phyloP scores from a whole-genome alignment of 2,797 vertebrate genomes.

The Manis pentadactyla region DNA sequence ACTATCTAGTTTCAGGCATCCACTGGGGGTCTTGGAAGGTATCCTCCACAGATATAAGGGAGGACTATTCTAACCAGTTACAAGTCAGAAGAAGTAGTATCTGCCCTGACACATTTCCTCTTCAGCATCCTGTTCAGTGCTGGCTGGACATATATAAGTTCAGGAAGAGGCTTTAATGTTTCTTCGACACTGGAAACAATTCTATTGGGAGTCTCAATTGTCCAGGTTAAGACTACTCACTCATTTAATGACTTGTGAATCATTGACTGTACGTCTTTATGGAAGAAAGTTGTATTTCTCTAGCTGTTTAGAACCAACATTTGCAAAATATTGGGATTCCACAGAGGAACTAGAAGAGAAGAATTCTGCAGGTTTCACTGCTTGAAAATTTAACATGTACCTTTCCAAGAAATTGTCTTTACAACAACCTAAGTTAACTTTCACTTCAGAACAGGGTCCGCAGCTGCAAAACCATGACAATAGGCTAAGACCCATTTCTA shows the following conservation, averaged over 20 bases:
- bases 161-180: not conserved
- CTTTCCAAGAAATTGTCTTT: conserved; percentile 45
- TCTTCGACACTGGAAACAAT: conserved; percentile 13
- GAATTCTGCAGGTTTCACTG: conserved; percentile 21
- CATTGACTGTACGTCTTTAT: not conserved
- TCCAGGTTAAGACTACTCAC: not conserved
- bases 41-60: not conserved
- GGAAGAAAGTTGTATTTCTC: not conserved
- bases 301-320: conserved; percentile 24
- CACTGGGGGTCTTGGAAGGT: not conserved
- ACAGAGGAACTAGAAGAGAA: conserved; percentile 1
- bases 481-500: not conserved
- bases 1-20: not conserved
- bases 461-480: not conserved
- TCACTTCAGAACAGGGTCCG: not conserved
- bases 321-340: conserved; percentile 47
- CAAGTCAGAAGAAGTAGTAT: conserved; percentile 1
- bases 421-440: not conserved
- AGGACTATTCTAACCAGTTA: not conserved
- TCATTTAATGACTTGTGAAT: not conserved
- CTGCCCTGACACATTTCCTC: conserved; percentile 44
- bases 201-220: not conserved
- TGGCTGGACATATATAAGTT: not conserved
- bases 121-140: not conserved
- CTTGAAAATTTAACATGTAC: conserved; percentile 16